Percentiles rank a stretch among this genome's conserved stretches.
phyloP scores from a whole-genome alignment of 2,888 invertebrate species.

The Pterostichus madidus region DNA sequence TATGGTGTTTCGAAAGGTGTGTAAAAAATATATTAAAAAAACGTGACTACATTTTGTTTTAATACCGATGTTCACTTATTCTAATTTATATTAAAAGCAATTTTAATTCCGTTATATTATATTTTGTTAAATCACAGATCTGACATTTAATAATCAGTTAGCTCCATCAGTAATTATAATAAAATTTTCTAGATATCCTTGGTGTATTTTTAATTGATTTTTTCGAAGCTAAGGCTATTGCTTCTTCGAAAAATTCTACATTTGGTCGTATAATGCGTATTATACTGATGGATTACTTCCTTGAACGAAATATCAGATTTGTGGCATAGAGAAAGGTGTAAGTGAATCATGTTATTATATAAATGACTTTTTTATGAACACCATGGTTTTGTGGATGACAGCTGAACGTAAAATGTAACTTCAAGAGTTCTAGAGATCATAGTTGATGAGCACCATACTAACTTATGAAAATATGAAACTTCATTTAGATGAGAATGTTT shows the following conservation, averaged over 20 bases:
- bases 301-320: conserved; percentile 15
- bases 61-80: conserved; percentile 46
- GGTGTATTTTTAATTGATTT: conserved; percentile 32
- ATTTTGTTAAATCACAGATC: conserved; percentile 12
- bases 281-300: conserved; percentile 14
- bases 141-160: neutral
- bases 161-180: conserved; percentile 31
- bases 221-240: conserved; percentile 34
- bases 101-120: conserved; percentile 20
- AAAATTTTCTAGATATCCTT: conserved; percentile 44
- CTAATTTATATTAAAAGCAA: conserved; percentile 52
- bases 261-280: conserved; percentile 32
- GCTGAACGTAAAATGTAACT: conserved; percentile 43
- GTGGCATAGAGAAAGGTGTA: neutral
- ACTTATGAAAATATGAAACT: conserved; percentile 66
- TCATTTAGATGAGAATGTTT: conserved; percentile 32
- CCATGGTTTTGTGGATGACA: conserved; percentile 63
- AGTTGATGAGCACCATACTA: conserved; percentile 61
- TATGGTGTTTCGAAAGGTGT: conserved; percentile 48
- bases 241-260: conserved; percentile 42
- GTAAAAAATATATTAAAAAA: conserved; percentile 54
- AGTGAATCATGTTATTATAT: conserved; percentile 42
- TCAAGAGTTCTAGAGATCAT: conserved; percentile 42
- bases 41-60: conserved; percentile 32
- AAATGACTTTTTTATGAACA: conserved; percentile 57